Conservation (phyloP, 2,113 vertebrate species). For the Bombycilla garrulus region DNA sequence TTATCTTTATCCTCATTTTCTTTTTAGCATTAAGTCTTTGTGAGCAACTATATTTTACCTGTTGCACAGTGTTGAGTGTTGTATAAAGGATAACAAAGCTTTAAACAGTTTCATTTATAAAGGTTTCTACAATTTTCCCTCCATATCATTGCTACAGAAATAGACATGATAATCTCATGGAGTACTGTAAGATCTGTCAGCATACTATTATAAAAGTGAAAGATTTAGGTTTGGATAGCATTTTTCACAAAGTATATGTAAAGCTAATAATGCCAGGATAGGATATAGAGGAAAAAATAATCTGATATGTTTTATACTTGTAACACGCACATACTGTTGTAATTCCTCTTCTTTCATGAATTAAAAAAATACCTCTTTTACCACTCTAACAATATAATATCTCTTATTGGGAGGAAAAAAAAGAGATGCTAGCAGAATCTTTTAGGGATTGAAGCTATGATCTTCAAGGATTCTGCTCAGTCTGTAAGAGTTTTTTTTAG, state of each 20-base stretch:
- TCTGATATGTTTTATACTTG: background rate
- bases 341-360: background rate
- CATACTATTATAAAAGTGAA: background rate
- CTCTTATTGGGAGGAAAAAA: background rate
- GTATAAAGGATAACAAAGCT: background rate
- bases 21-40: background rate
- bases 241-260: background rate
- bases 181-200: background rate
- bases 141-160: background rate
- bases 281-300: background rate
- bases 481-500: background rate
- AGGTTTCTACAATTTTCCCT: background rate
- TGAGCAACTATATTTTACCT: background rate
- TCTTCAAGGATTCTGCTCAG: background rate
- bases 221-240: background rate
- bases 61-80: background rate
- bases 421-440: background rate
- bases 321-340: background rate
- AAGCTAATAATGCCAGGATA: background rate
- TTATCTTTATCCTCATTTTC: background rate
- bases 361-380: background rate
- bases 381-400: background rate
- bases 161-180: background rate
- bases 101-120: background rate
- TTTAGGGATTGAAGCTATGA: background rate